Evolutionary conservation across 2,113 vertebrate genomes (phyloP).

Genomic region (Labrus mixtus): DNA sequence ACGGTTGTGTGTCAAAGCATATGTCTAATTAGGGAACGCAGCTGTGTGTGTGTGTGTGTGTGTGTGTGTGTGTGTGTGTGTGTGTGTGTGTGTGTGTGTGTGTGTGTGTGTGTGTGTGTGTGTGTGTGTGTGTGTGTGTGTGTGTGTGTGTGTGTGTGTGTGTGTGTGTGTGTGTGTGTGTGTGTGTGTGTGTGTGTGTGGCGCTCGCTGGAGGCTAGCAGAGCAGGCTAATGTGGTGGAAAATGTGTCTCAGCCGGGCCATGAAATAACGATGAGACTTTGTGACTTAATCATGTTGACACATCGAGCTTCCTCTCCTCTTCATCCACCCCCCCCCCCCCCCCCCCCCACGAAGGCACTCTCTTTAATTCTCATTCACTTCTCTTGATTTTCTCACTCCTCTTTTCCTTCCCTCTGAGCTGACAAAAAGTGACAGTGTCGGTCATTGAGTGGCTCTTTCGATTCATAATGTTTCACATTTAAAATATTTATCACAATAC

Average conservation of each 20-base stretch:
- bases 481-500: too few species aligned
- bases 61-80: slow-evolving; percentile 40
- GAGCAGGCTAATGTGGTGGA: slow-evolving; percentile 82
- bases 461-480: background rate
- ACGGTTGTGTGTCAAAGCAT: slow-evolving; percentile 74
- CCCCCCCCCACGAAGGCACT: background rate
- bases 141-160: background rate
- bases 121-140: slow-evolving; percentile 40
- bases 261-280: slow-evolving; percentile 81
- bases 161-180: slow-evolving; percentile 30
- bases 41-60: background rate
- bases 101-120: background rate
- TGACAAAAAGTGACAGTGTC: slow-evolving; percentile 44
- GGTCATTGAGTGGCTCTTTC: slow-evolving; percentile 12
- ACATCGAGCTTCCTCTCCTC: slow-evolving; percentile 54
- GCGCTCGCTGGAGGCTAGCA: slow-evolving; percentile 75
- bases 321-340: slow-evolving; percentile 21
- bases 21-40: slow-evolving; percentile 75
- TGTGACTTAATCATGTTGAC: slow-evolving; percentile 77
- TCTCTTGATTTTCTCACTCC: background rate
- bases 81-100: slow-evolving; percentile 4
- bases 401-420: background rate
- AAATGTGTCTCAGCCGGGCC: slow-evolving; percentile 76
- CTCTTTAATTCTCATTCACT: background rate
- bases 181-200: slow-evolving; percentile 25